These are phyloP conservation scores for Chalcis sispes DNA, from an alignment of 2,888 invertebrate species.

Conservation along the genomic window DNA sequence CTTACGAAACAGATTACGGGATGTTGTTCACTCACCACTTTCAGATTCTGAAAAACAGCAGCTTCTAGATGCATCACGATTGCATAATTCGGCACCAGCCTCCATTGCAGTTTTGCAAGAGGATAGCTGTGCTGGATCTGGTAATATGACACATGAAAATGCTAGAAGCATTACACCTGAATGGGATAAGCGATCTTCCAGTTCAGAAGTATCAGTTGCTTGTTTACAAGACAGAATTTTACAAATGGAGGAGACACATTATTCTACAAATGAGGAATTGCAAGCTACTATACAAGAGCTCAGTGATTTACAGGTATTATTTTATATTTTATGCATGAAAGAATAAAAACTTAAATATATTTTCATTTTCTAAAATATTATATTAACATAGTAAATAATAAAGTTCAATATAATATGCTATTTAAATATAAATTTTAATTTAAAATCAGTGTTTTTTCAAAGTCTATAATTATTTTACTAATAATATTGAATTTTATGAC, in stretches of 20 bases:
- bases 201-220: slow-evolving; percentile 93
- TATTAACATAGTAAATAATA: too few relatives aligned
- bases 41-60: slow-evolving; percentile 91
- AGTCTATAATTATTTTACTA: too few relatives aligned
- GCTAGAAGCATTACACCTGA: slow-evolving; percentile 88
- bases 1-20: slow-evolving; percentile 84
- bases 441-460: too few relatives aligned
- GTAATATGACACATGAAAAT: slow-evolving; percentile 73
- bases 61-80: slow-evolving; percentile 83
- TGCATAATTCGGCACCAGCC: slow-evolving; percentile 89
- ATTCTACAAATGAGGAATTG: slow-evolving; percentile 92
- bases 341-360: too few relatives aligned
- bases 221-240: slow-evolving; percentile 95
- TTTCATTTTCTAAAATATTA: too few relatives aligned
- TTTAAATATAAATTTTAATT: too few relatives aligned
- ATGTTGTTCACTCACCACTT: slow-evolving; percentile 88
- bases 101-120: slow-evolving; percentile 80
- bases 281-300: slow-evolving; percentile 96
- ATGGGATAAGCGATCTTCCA: slow-evolving; percentile 95
- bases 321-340: slow-evolving; percentile 70
- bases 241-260: slow-evolving; percentile 94
- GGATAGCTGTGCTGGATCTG: slow-evolving; percentile 60
- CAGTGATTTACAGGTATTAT: slow-evolving; percentile 87
- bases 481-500: too few relatives aligned
- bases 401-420: too few relatives aligned